Conservation (phyloP, 2,888 invertebrate species). For the Trichacis sp. region DNA sequence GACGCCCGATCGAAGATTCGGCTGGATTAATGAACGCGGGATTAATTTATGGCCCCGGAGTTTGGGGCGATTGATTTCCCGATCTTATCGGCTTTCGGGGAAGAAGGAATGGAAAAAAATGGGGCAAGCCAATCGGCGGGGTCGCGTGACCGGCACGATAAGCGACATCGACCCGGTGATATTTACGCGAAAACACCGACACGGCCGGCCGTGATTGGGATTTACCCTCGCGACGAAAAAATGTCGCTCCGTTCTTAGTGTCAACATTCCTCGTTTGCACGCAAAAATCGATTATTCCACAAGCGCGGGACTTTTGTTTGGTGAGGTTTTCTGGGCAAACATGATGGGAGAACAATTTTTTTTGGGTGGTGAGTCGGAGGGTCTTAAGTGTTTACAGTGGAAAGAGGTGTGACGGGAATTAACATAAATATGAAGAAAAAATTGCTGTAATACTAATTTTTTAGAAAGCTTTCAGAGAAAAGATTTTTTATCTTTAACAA, state of each 20-base stretch:
- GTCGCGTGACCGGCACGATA: slow-evolving; percentile 53
- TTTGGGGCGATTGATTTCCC: slow-evolving; percentile 15
- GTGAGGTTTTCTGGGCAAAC: too few relatives aligned
- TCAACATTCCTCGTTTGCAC: slow-evolving; percentile 10
- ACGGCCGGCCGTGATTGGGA: slow-evolving; percentile 40
- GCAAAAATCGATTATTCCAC: slow-evolving; percentile 6
- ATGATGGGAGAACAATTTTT: too few relatives aligned
- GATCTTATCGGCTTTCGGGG: slow-evolving; percentile 28
- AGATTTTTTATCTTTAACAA: too few relatives aligned
- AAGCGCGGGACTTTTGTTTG: neutral
- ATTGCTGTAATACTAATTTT: too few relatives aligned
- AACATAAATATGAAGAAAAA: too few relatives aligned
- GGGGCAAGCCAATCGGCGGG: slow-evolving; percentile 38
- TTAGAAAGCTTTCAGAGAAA: too few relatives aligned
- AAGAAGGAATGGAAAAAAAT: slow-evolving; percentile 25
- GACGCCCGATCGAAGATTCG: neutral
- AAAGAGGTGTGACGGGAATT: too few relatives aligned
- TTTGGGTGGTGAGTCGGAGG: too few relatives aligned
- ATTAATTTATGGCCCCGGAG: neutral
- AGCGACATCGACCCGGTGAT: slow-evolving; percentile 47
- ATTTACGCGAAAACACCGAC: slow-evolving; percentile 45
- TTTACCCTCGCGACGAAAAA: slow-evolving; percentile 23
- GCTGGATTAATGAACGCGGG: neutral
- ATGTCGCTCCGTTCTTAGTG: slow-evolving; percentile 8
- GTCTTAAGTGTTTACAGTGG: too few relatives aligned